Evolutionary conservation across 92 coral and sea anemone species (phyloP), one percentile per base, ranked within the genome.

Genomic region (Palythoa heliodiscus): DNA sequence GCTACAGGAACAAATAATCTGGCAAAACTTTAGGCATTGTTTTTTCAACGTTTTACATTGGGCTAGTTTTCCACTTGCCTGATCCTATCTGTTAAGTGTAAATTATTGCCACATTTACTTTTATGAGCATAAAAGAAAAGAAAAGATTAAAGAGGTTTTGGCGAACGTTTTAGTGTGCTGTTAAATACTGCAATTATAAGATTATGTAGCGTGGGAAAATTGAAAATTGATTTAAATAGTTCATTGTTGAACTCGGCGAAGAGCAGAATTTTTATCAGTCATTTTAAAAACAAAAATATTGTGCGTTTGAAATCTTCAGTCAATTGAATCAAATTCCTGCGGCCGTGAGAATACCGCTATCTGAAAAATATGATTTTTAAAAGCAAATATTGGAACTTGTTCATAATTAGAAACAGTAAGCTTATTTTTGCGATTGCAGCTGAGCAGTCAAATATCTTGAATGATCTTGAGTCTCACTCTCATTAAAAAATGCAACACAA

Each of bases 191-290:
- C 57, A 80, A 80, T 80, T 80, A 80, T 23, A 66, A 35, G 84
- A 80, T 80, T 80, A 80, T 40, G 16, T 66, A 67, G 74, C 84
- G 84, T 80, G 84, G 84, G 84, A 80, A 63, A 80, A 80, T 50
- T 66, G 10, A 52, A 80, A 64, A 67, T 80, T 40, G 52, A 71
- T 50, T 20, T 22, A 40, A 80, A 66, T 63, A 48, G 52, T 47
- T 14, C 60, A 15, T 48, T 66, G 73, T 80, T 66, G 14, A 80
- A 12, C 43, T 67, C 61, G 50, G 50, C 50, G 9, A 19, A 17
- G 58, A 20, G 24, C 17, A 25, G 53, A n/a, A 61, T 48, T 80
- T 48, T 39, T 19, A 67, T 80, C 73, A 22, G 20, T 3, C 84
- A 39, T 80, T 70, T 66, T 64, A 63, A 61, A 66, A 80, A 80